Conservation (phyloP, 2,888 invertebrate species). For the Chelonus formosanus region DNA sequence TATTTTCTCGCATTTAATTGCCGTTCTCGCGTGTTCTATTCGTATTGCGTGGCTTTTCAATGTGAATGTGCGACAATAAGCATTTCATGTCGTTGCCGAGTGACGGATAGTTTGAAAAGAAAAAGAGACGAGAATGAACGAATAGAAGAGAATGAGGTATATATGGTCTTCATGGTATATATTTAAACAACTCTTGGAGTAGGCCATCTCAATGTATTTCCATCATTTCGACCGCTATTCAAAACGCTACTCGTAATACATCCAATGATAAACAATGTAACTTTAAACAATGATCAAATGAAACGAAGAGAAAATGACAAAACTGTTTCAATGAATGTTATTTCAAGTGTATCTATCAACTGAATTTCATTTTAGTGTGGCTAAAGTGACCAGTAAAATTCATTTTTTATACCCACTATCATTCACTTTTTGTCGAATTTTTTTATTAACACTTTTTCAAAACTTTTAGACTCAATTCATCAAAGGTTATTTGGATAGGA, state of each 20-base stretch:
- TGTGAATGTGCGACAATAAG: constrained; percentile 17
- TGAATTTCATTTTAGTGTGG: too few relatives aligned
- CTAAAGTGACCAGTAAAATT: too few relatives aligned
- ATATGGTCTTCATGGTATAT: too few relatives aligned
- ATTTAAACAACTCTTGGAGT: constrained; percentile 14
- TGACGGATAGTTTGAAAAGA: constrained; percentile 15
- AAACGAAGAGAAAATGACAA: not conserved
- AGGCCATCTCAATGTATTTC: constrained; percentile 41
- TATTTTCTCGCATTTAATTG: constrained; percentile 4
- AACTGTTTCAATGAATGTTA: too few relatives aligned
- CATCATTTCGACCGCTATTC: constrained; percentile 33
- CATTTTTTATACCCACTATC: too few relatives aligned
- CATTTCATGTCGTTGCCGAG: not conserved
- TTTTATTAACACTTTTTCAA: too few relatives aligned
- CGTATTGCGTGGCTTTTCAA: not conserved
- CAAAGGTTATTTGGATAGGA: too few relatives aligned
- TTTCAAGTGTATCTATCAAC: too few relatives aligned
- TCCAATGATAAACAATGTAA: not conserved
- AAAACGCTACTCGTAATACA: not conserved
- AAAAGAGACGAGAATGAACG: constrained; percentile 19
- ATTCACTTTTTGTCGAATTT: too few relatives aligned
- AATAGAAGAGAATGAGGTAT: constrained; percentile 1
- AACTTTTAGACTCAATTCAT: too few relatives aligned
- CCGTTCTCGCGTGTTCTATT: not conserved
- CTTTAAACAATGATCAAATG: constrained; percentile 9